A percentile compares a stretch with the other conserved stretches of the same genome.
Conservation (phyloP, 2,797 vertebrate species). For the Chrysolophus pictus region DNA sequence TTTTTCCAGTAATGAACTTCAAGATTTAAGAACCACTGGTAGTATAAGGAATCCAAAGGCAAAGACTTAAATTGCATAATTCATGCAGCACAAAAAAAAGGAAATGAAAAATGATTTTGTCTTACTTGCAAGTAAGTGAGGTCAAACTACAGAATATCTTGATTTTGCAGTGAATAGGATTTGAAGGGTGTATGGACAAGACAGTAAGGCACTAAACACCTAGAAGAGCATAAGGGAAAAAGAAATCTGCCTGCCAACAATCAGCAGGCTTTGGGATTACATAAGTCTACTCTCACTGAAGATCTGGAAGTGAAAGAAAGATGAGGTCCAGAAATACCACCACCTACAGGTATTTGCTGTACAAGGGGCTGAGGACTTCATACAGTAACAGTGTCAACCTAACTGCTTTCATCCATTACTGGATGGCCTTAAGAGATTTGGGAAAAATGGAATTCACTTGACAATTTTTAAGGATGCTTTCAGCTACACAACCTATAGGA, state of each 20-base stretch:
- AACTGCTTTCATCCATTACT: neutral
- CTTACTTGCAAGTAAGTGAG: neutral
- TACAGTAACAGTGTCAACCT: rapidly evolving
- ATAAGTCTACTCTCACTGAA: neutral
- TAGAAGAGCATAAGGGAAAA: neutral
- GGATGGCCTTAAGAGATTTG: neutral
- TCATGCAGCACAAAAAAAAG: neutral
- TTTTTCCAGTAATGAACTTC: neutral
- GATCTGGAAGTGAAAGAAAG: neutral
- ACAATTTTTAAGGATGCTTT: neutral
- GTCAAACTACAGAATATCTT: neutral
- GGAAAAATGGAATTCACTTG: neutral
- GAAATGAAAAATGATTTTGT: neutral
- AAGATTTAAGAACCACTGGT: neutral
- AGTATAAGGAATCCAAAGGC: neutral
- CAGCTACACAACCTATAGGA: neutral
- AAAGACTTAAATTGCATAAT: neutral
- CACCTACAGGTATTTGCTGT: neutral
- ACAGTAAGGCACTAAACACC: neutral
- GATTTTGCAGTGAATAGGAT: neutral
- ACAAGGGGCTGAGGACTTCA: neutral
- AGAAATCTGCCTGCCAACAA: neutral
- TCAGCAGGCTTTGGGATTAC: neutral
- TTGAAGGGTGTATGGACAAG: neutral
- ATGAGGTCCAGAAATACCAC: neutral